A percentile compares a stretch with the other conserved stretches of the same genome.
These are phyloP conservation scores for Liodrosophila aerea DNA, from an alignment of 2,888 invertebrate species.

Conservation along the genomic window DNA sequence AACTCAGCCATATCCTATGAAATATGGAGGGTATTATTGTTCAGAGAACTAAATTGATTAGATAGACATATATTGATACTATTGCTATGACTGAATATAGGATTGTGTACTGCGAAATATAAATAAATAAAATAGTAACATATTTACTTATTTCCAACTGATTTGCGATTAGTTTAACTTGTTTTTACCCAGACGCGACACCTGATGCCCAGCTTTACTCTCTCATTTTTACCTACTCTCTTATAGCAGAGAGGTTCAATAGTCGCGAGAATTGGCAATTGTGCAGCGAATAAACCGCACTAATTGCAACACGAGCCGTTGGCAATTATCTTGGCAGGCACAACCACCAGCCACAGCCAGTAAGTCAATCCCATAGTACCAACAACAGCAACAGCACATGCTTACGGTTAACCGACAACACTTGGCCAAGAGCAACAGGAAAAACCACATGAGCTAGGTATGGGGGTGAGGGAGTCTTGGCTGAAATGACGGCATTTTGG, in stretches of 20 bases:
- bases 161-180: no score
- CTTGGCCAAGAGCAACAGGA: slow-evolving; percentile 42
- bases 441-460: background rate
- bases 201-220: background rate
- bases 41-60: no score
- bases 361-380: slow-evolving; percentile 22
- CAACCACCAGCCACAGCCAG: slow-evolving; percentile 14
- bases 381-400: slow-evolving; percentile 38
- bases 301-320: slow-evolving; percentile 68
- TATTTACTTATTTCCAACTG: no score
- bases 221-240: background rate
- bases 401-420: slow-evolving; percentile 80
- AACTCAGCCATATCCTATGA: no score
- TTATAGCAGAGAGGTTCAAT: slow-evolving; percentile 9
- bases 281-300: slow-evolving; percentile 52
- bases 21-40: no score
- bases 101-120: no score
- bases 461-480: background rate
- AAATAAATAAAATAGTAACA: no score
- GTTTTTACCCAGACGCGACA: slow-evolving; percentile 13
- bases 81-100: no score
- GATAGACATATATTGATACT: no score
- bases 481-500: slow-evolving; percentile 25
- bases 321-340: slow-evolving; percentile 61
- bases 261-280: slow-evolving; percentile 18